These are phyloP conservation scores for Kuschelorhynchus macadamiae DNA, from an alignment of 2,888 invertebrate genomes.

Conservation along the genomic window DNA sequence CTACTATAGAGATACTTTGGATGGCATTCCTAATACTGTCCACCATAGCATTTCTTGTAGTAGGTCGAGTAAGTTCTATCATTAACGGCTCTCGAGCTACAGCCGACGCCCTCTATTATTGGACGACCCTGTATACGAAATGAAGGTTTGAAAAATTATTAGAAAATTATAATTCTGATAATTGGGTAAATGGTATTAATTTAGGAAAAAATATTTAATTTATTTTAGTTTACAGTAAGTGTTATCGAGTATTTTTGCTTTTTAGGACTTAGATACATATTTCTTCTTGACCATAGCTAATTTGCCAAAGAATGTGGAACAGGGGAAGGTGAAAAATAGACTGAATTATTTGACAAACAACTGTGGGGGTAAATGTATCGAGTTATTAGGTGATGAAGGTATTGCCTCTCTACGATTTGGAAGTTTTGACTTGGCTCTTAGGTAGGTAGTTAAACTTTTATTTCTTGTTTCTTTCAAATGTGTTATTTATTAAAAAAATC, in stretches of 20 bases:
- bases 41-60: no score
- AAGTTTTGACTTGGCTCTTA: conserved; percentile 78
- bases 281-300: conserved; percentile 78
- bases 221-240: no score
- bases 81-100: no score
- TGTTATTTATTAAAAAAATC: neutral
- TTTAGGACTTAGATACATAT: conserved; percentile 21
- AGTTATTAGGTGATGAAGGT: conserved; percentile 71
- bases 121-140: no score
- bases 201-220: no score
- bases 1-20: no score
- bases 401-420: conserved; percentile 80
- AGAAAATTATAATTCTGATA: no score
- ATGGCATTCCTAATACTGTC: no score
- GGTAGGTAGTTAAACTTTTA: conserved; percentile 68
- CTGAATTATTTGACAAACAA: conserved; percentile 82
- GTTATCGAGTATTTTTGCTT: conserved; percentile 8
- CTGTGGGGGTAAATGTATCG: conserved; percentile 83
- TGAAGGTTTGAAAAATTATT: no score
- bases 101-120: no score
- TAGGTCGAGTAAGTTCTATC: no score
- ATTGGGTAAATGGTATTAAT: no score
- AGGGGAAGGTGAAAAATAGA: conserved; percentile 73
- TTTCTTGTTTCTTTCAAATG: neutral
- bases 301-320: conserved; percentile 75